Percentiles rank a stretch among this genome's conserved stretches.
phyloP scores from a whole-genome alignment of 1,140 invertebrate genomes.

The Glomeris maerens region DNA sequence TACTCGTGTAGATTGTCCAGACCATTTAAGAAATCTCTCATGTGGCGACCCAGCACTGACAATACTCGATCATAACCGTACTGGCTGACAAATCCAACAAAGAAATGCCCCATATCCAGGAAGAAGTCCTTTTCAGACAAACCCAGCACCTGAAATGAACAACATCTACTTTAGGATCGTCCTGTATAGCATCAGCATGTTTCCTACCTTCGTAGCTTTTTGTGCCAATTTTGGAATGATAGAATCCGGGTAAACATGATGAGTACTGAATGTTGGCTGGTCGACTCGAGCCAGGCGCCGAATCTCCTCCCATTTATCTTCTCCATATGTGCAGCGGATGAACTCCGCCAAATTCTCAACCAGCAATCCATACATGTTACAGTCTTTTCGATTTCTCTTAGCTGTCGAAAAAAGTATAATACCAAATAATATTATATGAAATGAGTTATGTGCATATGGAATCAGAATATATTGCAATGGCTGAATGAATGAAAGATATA shows the following conservation, averaged over 20 bases:
- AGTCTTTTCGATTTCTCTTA: too few species aligned
- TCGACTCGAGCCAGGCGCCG: constrained; percentile 63
- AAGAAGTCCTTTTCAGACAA: constrained; percentile 72
- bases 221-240: constrained; percentile 66
- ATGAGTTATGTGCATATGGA: too few species aligned
- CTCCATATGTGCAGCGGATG: constrained; percentile 74
- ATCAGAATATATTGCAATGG: too few species aligned
- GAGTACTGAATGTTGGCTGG: constrained; percentile 72
- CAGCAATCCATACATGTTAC: constrained; percentile 85
- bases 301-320: constrained; percentile 80
- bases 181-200: too few species aligned
- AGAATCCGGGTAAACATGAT: constrained; percentile 83
- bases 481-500: too few species aligned
- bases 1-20: constrained; percentile 95
- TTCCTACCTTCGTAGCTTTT: constrained; percentile 61
- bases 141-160: constrained; percentile 52
- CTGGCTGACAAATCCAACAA: constrained; percentile 79
- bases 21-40: constrained; percentile 90
- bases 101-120: constrained; percentile 77
- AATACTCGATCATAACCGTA: constrained; percentile 86
- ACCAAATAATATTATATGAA: too few species aligned
- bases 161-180: too few species aligned
- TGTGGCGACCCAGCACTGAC: constrained; percentile 75
- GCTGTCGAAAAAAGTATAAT: too few species aligned
- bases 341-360: constrained; percentile 84